Base-by-base conservation (phyloP, 2,888 invertebrate species). In the Drosophila borealis region DNA sequence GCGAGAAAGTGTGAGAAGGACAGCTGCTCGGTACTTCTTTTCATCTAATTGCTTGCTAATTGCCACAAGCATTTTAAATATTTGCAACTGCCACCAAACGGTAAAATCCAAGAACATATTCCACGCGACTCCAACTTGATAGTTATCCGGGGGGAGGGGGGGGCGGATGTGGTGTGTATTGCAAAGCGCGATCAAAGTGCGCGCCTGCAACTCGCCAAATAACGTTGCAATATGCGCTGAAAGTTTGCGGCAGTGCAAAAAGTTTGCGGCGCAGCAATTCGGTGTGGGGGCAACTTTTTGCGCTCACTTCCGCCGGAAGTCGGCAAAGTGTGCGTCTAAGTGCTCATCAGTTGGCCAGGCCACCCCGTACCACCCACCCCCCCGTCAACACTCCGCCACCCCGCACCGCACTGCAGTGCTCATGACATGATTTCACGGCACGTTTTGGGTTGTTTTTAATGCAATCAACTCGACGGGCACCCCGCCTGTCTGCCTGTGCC, bases 391-490 rank as follows among this genome's bases (percentile, higher is more conserved):
- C 3, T 19, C 11, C 39, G 14, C 1, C 14, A 13, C 10, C 10
- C 14, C 29, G 11, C 49, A 14, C 11, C 41, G 21, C 45, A 60
- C 48, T 65, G 80, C 80, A 80, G 54, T 64, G 71, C 66, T 69
- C 74, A 69, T 60, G 78, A 74, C 68, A 78, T 62, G 74, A 78
- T 71, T 78, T 78, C 63, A 68, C 71, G 74, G 78, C 79, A 79
- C 79, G 80, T 79, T 79, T 75, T 77, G 11, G 79, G 77, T 71
- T 79, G 74, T 79, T 79, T 80, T 79, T 79, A 79, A 79, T 79
- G 79, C 71, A 79, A 79, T 79, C 80, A 79, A 67, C 66, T 79
- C 63, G 69, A 61, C 73, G 80, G 48, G 19, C 6, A 10, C 21
- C 62, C 48, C 13, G 33, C 13, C 33, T 6, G 39, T 11, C 11